phyloP scores from a whole-genome alignment of 2,797 vertebrate species.

The Florisuga fusca region DNA sequence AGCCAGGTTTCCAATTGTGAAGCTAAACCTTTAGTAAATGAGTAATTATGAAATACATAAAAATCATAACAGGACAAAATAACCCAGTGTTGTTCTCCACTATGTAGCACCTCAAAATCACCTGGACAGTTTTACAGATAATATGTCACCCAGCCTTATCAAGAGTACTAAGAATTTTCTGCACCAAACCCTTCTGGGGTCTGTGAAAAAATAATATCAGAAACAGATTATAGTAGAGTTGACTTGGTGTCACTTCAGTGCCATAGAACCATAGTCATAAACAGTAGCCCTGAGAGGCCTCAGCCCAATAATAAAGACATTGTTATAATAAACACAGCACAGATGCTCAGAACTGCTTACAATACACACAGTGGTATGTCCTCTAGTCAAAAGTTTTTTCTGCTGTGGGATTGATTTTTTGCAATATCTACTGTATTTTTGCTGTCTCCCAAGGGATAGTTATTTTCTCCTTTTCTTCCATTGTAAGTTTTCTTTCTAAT shows the following conservation, averaged over 20 bases:
- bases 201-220: background rate
- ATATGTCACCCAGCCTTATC: background rate
- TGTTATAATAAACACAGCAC: constrained; percentile 34
- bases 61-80: background rate
- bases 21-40: constrained; percentile 32
- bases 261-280: background rate
- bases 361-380: background rate
- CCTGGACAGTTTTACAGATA: background rate
- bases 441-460: background rate
- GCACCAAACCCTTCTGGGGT: background rate
- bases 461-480: background rate
- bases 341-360: constrained; percentile 40
- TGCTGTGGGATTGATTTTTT: background rate
- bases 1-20: constrained; percentile 28
- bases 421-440: background rate
- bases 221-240: background rate
- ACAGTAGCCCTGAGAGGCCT: background rate
- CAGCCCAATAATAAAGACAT: constrained; percentile 34
- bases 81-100: background rate
- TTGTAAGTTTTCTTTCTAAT: background rate
- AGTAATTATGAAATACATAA: constrained; percentile 17
- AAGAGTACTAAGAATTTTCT: background rate
- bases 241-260: constrained; percentile 2
- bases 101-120: background rate
- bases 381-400: background rate